Evolutionary conservation across 2,113 vertebrate species (phyloP).

Genomic region (Pipa parva): DNA sequence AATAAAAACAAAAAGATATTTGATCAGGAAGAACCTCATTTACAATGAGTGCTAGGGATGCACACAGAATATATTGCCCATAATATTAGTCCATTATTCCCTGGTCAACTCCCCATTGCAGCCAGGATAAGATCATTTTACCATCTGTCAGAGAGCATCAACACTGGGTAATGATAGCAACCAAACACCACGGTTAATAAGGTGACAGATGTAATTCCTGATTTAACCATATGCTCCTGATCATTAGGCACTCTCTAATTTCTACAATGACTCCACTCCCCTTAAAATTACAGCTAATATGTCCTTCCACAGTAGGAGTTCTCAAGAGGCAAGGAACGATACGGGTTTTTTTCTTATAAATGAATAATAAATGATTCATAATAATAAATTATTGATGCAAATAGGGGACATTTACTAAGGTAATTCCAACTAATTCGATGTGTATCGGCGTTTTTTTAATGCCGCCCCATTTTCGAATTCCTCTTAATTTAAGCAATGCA

Average conservation of each 20-base stretch:
- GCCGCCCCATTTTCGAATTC: no score
- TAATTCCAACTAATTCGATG: no score
- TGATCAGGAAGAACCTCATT: background rate
- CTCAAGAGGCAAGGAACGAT: no score
- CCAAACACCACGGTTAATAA: slow-evolving; percentile 33
- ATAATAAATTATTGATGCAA: no score
- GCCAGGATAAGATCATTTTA: slow-evolving; percentile 22
- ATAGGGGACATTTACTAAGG: no score
- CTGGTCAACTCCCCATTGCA: slow-evolving; percentile 17
- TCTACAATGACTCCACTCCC: background rate
- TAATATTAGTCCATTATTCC: background rate
- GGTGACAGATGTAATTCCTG: slow-evolving; percentile 36
- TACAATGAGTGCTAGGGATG: background rate
- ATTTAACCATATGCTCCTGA: slow-evolving; percentile 28
- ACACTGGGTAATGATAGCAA: slow-evolving; percentile 19
- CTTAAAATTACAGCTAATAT: background rate
- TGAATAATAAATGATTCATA: no score
- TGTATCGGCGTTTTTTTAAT: no score
- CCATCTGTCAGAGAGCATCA: slow-evolving; percentile 30
- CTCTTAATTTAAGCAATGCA: no score
- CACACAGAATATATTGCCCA: background rate
- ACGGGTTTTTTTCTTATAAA: no score
- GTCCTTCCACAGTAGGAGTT: background rate
- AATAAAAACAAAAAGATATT: no score
- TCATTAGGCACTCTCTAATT: slow-evolving; percentile 24